Conservation (phyloP, 2,797 vertebrate genomes). For the Sebastes aleutianus region DNA sequence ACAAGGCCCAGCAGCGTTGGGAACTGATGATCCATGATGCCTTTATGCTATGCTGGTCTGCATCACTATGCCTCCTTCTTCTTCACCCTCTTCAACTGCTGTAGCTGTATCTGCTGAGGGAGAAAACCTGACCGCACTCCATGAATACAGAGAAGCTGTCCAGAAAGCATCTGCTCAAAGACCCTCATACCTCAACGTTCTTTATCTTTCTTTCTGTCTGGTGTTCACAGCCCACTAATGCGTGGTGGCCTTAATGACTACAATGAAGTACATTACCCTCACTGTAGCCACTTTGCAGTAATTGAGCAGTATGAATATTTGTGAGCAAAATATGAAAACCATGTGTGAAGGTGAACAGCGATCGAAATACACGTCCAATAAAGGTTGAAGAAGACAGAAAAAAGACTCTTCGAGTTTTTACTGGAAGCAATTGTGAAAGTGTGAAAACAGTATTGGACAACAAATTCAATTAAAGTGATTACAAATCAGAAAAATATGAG, state of each 20-base stretch:
- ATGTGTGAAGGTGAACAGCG: not conserved
- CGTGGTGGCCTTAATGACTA: not conserved
- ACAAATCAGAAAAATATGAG: not conserved
- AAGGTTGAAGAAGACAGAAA: not conserved
- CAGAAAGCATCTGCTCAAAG: constrained; percentile 37
- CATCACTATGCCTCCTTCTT: constrained; percentile 46
- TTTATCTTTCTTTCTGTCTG: constrained; percentile 27
- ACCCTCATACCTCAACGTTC: not conserved
- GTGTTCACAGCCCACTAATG: constrained; percentile 11
- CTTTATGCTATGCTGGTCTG: constrained; percentile 61
- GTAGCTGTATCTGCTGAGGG: constrained; percentile 42
- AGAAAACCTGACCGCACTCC: constrained; percentile 33
- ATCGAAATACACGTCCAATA: not conserved
- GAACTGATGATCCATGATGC: constrained; percentile 80
- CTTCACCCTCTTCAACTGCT: constrained; percentile 33
- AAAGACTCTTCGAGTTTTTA: not conserved
- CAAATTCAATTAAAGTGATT: not conserved
- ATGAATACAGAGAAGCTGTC: constrained; percentile 37
- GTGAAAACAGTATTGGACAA: not conserved
- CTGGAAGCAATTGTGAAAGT: not conserved
- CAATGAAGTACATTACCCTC: not conserved
- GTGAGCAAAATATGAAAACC: not conserved
- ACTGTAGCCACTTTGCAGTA: not conserved
- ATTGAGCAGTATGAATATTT: not conserved
- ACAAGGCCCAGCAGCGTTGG: constrained; percentile 48